Evolutionary conservation across 2,113 vertebrate species (phyloP), one percentile per base, ranked within the genome.

Genomic region (Fregetta grallaria): DNA sequence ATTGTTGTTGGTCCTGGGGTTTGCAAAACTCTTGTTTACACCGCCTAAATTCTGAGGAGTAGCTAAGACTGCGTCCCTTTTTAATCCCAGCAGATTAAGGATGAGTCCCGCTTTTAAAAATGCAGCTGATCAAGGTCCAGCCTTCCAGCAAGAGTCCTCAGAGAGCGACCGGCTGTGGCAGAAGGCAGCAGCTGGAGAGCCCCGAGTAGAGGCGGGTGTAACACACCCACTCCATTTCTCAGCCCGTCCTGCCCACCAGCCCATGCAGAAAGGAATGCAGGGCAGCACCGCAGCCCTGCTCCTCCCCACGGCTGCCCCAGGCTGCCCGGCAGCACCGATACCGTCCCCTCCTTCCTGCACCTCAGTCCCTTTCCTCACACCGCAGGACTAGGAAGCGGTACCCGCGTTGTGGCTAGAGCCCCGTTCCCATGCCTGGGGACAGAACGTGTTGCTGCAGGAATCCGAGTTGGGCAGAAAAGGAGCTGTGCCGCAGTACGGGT

Each of bases 21-120:
- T 94, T 95, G 78, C 80, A 81, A 95, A 88, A 84, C 30, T 23
- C 52, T 86, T 63, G 50, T 88, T 94, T 81, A 67, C 47, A 34
- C 14, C 15, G 3, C 75, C 66, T 86, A 26, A 87, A 53, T 65
- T 77, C 45, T 32, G 29, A 22, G 38, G 36, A 86, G 70, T 20
- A 47, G 65, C 45, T 70, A 55, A 73, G 3, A 62, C 44, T 5
- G 34, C 55, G 3, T 73, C 67, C 74, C n/a, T 78, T 79, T 77
- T 65, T 71, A 89, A 94, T 91, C 80, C 75, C 38, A 23, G n/a
- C n/a, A 47, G 86, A 92, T 93, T 84, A 87, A 89, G 38, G 74
- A 58, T 18, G 25, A 94, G 38, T 90, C 50, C 50, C 3, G 2
- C 66, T 73, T 74, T 40, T 52, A 84, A 91, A 92, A 90, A 89